Base-by-base conservation (phyloP, 2,113 vertebrate species). In the Lophius piscatorius region DNA sequence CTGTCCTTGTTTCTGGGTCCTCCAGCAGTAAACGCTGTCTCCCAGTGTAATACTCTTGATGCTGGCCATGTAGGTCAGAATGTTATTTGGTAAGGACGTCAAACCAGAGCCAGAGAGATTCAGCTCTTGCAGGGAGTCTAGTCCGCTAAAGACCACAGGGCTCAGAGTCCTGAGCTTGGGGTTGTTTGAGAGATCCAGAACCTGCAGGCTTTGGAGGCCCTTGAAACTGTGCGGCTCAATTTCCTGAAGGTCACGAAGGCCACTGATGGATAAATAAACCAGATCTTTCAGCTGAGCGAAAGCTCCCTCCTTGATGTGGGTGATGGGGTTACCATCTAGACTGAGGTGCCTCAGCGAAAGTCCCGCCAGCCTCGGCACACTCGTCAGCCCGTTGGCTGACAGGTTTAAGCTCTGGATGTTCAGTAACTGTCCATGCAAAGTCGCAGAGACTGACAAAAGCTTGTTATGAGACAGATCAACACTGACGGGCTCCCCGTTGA, bases 181-280 rank as follows among this genome's bases (percentile, higher is more conserved):
- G 72, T 96, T 97, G 78, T 84, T 91, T 1, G 96, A 98, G 10
- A 99, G 89, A 83, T 98, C 95, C 36, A 99, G 81, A 20, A 95
- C 93, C 66, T 97, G 96, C 13, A 99, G 90, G 71, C 89, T 88
- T 6, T 82, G 70, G 1, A 98, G 88, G n/a, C 91, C 91, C 7
- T 60, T 88, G 77, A 98, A 98, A 69, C 92, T 86, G 0, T 86
- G 22, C 0, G 92, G 89, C 4, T 80, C 85, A 18, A 99, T 89
- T 5, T 81, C 75, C 16, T 58, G 81, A 3, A 95, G 88, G 17
- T 90, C 76, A 0, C 5, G 66, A 23, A 98, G 88, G 55, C 90
- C 70, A 16, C 93, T 91, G 64, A 98, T 90, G 0, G 94, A 98
- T 64, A 99, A 81, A 68, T 95, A 92, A 16, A 90, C 92, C 33